phyloP scores from a whole-genome alignment of 1,140 invertebrate genomes.

The Nylanderia fulva region DNA sequence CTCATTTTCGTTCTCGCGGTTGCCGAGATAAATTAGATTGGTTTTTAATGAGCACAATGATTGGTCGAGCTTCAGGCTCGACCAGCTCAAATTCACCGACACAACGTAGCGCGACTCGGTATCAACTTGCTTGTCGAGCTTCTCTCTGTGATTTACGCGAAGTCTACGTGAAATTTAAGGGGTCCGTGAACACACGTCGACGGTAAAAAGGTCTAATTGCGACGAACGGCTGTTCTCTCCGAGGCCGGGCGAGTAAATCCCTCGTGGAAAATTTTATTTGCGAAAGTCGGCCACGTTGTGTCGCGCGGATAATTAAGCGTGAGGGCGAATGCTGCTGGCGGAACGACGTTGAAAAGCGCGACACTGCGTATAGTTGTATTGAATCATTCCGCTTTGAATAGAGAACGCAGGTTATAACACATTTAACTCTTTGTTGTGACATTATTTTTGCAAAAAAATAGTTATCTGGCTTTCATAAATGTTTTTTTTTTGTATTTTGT shows the following conservation, averaged over 20 bases:
- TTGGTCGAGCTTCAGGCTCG: conserved; percentile 13
- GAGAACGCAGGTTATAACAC: neutral
- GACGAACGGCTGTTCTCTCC: conserved; percentile 47
- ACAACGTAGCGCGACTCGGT: neutral
- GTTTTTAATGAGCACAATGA: conserved; percentile 72
- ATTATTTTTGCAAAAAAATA: neutral
- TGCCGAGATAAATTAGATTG: conserved; percentile 70
- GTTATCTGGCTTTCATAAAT: no score
- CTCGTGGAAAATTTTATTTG: conserved; percentile 52
- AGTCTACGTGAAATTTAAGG: conserved; percentile 67
- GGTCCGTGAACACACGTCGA: conserved; percentile 30
- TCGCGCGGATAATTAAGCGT: conserved; percentile 55
- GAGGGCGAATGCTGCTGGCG: conserved; percentile 22
- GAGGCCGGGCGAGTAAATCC: conserved; percentile 45
- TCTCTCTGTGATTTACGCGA: conserved; percentile 44
- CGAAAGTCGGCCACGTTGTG: conserved; percentile 50
- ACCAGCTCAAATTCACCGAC: conserved; percentile 40
- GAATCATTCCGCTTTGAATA: conserved; percentile 38
- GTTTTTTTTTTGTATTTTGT: neutral
- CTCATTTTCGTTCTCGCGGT: neutral
- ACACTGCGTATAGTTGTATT: neutral
- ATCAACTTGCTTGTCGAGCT: conserved; percentile 9
- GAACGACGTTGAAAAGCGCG: conserved; percentile 31
- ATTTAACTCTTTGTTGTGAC: neutral
- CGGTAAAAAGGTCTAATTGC: conserved; percentile 54